Evolutionary conservation across 1,140 invertebrate species (phyloP).

Genomic region (Augochlora pura): DNA sequence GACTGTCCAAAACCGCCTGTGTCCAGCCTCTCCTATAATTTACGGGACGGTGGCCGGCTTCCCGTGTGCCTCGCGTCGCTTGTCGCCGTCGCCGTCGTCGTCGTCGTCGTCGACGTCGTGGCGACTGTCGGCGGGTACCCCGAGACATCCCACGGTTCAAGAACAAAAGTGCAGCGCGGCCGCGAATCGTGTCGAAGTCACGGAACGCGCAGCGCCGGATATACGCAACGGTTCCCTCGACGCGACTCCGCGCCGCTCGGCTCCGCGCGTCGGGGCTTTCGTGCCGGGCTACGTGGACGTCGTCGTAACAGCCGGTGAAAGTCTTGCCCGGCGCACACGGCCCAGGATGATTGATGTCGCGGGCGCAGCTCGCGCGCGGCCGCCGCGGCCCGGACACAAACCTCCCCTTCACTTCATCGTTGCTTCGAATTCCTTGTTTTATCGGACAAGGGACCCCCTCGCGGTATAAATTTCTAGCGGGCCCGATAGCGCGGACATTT

Average conservation of each 20-base stretch:
- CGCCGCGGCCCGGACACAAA: constrained; percentile 42
- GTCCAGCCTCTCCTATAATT: too few species aligned
- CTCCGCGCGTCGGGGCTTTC: not conserved
- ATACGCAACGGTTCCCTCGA: not conserved
- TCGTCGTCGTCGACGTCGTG: too few species aligned
- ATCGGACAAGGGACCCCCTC: constrained; percentile 36
- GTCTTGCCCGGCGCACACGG: constrained; percentile 38
- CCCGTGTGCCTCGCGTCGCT: too few species aligned
- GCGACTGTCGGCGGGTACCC: too few species aligned
- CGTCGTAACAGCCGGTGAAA: constrained; percentile 59
- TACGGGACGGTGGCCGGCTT: too few species aligned
- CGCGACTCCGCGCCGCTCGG: too few species aligned
- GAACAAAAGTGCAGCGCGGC: too few species aligned
- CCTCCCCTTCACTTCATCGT: constrained; percentile 63
- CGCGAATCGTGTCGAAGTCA: not conserved
- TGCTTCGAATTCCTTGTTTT: constrained; percentile 54
- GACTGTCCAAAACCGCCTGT: too few species aligned
- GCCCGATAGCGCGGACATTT: constrained; percentile 32
- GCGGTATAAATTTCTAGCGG: constrained; percentile 43
- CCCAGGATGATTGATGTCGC: constrained; percentile 64
- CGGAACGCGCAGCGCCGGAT: not conserved
- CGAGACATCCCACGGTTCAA: too few species aligned
- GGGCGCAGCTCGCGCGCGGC: constrained; percentile 44
- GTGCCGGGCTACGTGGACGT: constrained; percentile 34
- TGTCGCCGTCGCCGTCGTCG: too few species aligned